Evolutionary conservation across 2,888 invertebrate genomes (phyloP).

Genomic region (Pseudeuparius sepicola): DNA sequence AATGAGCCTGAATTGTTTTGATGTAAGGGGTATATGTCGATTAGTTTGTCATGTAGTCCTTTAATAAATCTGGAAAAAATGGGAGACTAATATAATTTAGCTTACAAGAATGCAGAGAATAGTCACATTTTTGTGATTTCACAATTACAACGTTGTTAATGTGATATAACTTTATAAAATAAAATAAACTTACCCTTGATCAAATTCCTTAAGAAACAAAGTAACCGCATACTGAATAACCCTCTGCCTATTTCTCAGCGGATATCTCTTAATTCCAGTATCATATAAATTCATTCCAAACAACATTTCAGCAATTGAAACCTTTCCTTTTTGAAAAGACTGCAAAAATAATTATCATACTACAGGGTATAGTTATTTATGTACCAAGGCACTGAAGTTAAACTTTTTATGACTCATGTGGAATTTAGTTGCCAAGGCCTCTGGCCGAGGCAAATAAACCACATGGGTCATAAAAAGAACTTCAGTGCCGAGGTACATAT

Average conservation of each 20-base stretch:
- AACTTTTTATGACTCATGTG: no score
- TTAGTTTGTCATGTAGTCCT: conserved; percentile 60
- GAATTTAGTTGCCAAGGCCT: no score
- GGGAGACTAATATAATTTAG: conserved; percentile 13
- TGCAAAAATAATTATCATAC: conserved; percentile 5
- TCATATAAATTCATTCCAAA: conserved; percentile 88
- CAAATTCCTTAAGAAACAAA: conserved; percentile 69
- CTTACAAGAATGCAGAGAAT: conserved; percentile 44
- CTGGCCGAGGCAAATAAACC: no score
- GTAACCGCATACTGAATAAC: conserved; percentile 87
- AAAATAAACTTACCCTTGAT: conserved; percentile 65
- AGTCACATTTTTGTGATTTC: background rate
- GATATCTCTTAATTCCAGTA: conserved; percentile 83
- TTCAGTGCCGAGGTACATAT: no score
- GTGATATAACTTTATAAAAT: no score
- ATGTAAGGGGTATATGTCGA: conserved; percentile 62
- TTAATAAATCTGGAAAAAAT: conserved; percentile 59
- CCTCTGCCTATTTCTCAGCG: conserved; percentile 71
- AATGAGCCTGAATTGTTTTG: conserved; percentile 35
- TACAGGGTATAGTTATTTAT: background rate
- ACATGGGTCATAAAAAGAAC: no score
- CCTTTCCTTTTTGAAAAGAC: conserved; percentile 76
- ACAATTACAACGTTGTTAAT: background rate
- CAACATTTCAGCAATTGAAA: conserved; percentile 77
- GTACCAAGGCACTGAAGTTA: no score